phyloP scores from a whole-genome alignment of 2,797 vertebrate genomes.

The Sebastes baramenuke region DNA sequence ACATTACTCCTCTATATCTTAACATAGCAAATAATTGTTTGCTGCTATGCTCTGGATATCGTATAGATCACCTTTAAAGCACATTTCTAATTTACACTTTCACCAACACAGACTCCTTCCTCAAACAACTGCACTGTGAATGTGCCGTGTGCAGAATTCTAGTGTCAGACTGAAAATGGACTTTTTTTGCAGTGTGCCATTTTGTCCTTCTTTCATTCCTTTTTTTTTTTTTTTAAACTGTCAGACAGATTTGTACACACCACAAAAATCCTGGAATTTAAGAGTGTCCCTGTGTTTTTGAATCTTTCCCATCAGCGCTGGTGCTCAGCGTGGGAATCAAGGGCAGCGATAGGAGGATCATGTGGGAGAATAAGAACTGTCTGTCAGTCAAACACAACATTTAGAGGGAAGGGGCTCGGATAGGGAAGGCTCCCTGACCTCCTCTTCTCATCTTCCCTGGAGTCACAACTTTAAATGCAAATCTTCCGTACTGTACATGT shows the following conservation, averaged over 20 bases:
- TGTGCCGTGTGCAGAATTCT: background rate
- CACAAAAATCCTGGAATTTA: slow-evolving; percentile 49
- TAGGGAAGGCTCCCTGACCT: background rate
- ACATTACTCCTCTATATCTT: too few species aligned
- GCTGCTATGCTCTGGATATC: too few species aligned
- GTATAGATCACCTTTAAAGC: background rate
- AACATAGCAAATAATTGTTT: too few species aligned
- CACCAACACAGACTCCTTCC: background rate
- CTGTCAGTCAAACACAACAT: slow-evolving; percentile 61
- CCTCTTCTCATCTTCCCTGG: background rate
- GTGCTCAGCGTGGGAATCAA: slow-evolving; percentile 78
- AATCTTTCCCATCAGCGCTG: slow-evolving; percentile 70
- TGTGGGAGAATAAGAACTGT: slow-evolving; percentile 69
- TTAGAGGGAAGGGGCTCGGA: slow-evolving; percentile 35
- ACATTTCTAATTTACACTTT: background rate
- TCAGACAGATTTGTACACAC: slow-evolving; percentile 42
- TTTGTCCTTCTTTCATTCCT: background rate
- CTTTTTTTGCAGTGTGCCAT: slow-evolving; percentile 3
- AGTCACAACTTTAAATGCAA: slow-evolving; percentile 15
- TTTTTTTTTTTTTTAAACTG: background rate
- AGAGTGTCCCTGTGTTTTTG: slow-evolving; percentile 56
- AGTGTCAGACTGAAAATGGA: slow-evolving; percentile 2
- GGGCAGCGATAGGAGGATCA: slow-evolving; percentile 67
- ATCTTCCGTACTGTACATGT: background rate
- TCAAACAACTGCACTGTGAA: background rate